Percentiles rank a stretch among this genome's conserved stretches.
Evolutionary conservation across 2,888 invertebrate species (phyloP).

Genomic region (Eulithis prunata): DNA sequence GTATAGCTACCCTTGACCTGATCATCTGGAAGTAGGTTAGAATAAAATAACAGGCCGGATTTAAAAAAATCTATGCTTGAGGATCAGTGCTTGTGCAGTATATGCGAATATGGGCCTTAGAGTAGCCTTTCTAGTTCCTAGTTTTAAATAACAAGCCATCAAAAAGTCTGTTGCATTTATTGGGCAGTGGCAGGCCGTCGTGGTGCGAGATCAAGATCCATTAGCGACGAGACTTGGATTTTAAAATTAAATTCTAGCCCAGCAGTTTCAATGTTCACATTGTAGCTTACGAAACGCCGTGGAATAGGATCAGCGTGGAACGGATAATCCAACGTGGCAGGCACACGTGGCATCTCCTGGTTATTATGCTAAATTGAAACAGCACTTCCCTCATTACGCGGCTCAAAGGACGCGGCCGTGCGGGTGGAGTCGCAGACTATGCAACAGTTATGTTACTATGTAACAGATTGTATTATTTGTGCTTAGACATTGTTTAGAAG

Average conservation of each 20-base stretch:
- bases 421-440: neutral
- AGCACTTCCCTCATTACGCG: constrained; percentile 30
- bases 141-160: neutral
- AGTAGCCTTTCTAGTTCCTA: neutral
- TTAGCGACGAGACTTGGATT: neutral
- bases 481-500: no score
- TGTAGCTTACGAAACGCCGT: neutral
- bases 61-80: neutral
- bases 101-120: neutral
- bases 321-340: neutral
- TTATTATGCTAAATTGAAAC: constrained; percentile 31
- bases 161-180: no score
- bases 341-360: constrained; percentile 15
- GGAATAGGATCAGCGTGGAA: constrained; percentile 1
- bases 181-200: no score
- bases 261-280: neutral
- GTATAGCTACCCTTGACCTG: constrained; percentile 6
- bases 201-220: no score
- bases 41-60: neutral
- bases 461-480: neutral
- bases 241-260: neutral
- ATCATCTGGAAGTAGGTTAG: neutral
- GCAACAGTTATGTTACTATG: neutral
- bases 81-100: no score
- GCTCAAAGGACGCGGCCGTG: constrained; percentile 12